phyloP scores from a whole-genome alignment of 1,140 invertebrate species.

The Penaeus vannamei region DNA sequence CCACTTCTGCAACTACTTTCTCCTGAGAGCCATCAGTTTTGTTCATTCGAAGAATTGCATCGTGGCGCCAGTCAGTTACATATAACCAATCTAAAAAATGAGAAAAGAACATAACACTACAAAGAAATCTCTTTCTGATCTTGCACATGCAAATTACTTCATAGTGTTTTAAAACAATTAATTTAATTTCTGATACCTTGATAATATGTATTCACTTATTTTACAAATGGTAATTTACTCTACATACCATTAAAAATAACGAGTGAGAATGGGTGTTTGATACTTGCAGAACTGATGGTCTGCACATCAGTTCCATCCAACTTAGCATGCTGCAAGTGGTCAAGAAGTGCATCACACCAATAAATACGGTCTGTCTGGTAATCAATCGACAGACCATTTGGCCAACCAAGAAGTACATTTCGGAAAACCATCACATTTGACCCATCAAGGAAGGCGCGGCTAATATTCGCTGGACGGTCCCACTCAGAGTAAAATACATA shows the following conservation, averaged over 20 bases:
- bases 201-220: neutral
- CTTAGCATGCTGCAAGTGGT: constrained; percentile 96
- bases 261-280: constrained; percentile 96
- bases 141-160: neutral
- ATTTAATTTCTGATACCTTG: neutral
- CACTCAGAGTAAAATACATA: constrained; percentile 96
- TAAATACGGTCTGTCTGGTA: constrained; percentile 89
- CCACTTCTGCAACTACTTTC: constrained; percentile 87
- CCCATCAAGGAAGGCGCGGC: constrained; percentile 90
- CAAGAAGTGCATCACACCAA: constrained; percentile 95
- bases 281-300: constrained; percentile 89
- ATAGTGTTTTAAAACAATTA: constrained; percentile 16
- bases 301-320: constrained; percentile 94
- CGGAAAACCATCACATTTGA: constrained; percentile 89
- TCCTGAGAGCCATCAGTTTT: constrained; percentile 91
- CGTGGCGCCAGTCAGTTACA: constrained; percentile 96
- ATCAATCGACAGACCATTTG: constrained; percentile 95
- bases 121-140: neutral
- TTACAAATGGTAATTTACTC: neutral
- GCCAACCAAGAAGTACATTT: constrained; percentile 95
- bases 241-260: constrained; percentile 84
- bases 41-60: constrained; percentile 93
- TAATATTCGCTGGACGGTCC: constrained; percentile 96
- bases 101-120: neutral
- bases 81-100: constrained; percentile 86